These are phyloP conservation scores for Rattus rattus DNA, from an alignment of 2,113 vertebrate genomes.

Conservation along the genomic window DNA sequence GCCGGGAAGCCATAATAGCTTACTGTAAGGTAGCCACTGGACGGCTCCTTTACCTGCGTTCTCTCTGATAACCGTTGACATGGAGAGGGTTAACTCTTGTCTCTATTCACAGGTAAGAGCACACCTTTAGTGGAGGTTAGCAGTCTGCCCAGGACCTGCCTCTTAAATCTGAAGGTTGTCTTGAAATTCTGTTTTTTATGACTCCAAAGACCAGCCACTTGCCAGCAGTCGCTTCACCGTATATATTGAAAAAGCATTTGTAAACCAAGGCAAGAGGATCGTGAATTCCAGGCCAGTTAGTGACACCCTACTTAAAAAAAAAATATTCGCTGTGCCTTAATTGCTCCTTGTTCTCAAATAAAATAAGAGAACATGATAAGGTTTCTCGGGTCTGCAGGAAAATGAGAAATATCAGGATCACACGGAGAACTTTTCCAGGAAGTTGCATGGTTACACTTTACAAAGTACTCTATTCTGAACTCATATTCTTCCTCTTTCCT, in stretches of 20 bases:
- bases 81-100: neutral
- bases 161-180: neutral
- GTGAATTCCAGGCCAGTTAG: neutral
- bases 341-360: constrained; percentile 9
- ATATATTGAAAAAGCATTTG: constrained; percentile 40
- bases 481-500: constrained; percentile 24
- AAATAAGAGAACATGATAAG: neutral
- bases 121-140: neutral
- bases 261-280: neutral
- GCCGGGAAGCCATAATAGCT: neutral
- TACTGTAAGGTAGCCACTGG: neutral
- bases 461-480: constrained; percentile 25
- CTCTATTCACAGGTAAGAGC: constrained; percentile 14
- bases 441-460: neutral
- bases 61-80: neutral
- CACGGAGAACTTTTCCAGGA: neutral
- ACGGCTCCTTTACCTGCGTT: neutral
- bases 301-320: neutral
- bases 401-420: constrained; percentile 41
- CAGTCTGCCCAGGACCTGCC: neutral
- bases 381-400: constrained; percentile 28
- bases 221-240: neutral
- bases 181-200: constrained; percentile 24
- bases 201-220: neutral
- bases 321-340: neutral